These are phyloP conservation scores for Poicephalus meyeri DNA, from an alignment of 2,113 vertebrate genomes.

Conservation along the genomic window DNA sequence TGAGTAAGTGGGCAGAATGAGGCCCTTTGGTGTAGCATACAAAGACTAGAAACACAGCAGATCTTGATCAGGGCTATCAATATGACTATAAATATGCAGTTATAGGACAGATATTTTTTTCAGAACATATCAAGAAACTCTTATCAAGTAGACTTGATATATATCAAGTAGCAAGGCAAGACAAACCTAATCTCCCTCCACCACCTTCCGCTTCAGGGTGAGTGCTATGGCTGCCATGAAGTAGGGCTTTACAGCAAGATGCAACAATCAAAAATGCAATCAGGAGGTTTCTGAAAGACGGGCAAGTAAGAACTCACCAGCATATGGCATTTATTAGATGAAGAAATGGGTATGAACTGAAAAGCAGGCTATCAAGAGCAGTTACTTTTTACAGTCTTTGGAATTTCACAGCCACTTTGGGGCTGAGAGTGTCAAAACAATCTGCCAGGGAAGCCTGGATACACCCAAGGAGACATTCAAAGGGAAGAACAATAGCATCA, in stretches of 20 bases:
- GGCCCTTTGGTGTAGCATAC: background rate
- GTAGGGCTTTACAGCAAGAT: background rate
- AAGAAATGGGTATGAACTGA: slow-evolving; percentile 12
- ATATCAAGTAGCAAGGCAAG: background rate
- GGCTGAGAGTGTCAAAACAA: background rate
- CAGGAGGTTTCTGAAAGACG: background rate
- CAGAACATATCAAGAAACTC: background rate
- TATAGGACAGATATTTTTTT: background rate
- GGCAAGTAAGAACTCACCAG: background rate
- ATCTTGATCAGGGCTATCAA: background rate
- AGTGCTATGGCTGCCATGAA: background rate
- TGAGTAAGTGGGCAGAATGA: background rate
- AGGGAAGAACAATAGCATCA: slow-evolving; percentile 24
- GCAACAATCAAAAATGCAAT: background rate
- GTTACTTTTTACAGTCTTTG: background rate
- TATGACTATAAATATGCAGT: accelerated
- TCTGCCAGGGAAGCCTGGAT: background rate
- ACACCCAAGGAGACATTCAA: slow-evolving; percentile 26
- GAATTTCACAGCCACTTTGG: slow-evolving; percentile 52
- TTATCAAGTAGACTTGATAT: background rate
- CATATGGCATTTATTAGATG: background rate
- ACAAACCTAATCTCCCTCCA: background rate
- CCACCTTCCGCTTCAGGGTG: background rate
- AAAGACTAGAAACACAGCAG: background rate
- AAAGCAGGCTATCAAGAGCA: slow-evolving; percentile 5